These are phyloP conservation scores for Balaenoptera acutorostrata DNA, from an alignment of 2,113 vertebrate species.

Conservation along the genomic window DNA sequence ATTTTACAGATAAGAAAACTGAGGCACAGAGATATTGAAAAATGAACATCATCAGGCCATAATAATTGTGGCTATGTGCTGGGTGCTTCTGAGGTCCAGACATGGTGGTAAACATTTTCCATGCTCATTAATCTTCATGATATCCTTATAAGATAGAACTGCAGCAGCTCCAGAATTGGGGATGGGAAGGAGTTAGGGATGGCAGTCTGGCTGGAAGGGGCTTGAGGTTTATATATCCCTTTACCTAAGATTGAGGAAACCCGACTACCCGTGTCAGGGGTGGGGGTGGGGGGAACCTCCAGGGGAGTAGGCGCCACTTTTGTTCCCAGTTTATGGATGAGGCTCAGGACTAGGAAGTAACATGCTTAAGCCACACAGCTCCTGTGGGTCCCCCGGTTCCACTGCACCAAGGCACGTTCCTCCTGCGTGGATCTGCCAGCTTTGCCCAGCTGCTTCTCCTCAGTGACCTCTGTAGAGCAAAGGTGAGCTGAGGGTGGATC, in stretches of 20 bases:
- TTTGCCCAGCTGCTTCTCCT: neutral
- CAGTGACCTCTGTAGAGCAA: neutral
- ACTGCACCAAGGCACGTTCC: too few relatives aligned
- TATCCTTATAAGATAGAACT: neutral
- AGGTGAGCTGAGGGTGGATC: neutral
- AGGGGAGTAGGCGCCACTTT: too few relatives aligned
- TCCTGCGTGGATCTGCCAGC: neutral
- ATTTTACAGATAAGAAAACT: neutral
- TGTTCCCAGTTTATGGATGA: too few relatives aligned
- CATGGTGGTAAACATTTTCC: too few relatives aligned
- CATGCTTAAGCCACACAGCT: neutral
- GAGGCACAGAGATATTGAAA: neutral
- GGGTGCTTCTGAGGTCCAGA: neutral
- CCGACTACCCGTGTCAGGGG: neutral
- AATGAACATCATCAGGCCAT: neutral
- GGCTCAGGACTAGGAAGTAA: neutral
- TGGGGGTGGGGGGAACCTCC: fast-evolving
- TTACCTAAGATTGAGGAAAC: neutral
- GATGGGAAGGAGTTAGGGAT: neutral
- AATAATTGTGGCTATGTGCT: neutral
- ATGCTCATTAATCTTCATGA: neutral
- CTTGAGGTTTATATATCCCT: neutral
- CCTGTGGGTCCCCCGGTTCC: too few relatives aligned
- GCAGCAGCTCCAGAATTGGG: neutral
- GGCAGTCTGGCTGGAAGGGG: neutral